A percentile compares a stretch with the other conserved stretches of the same genome.
phyloP scores from a whole-genome alignment of 2,113 vertebrate genomes.

The Orycteropus afer region DNA sequence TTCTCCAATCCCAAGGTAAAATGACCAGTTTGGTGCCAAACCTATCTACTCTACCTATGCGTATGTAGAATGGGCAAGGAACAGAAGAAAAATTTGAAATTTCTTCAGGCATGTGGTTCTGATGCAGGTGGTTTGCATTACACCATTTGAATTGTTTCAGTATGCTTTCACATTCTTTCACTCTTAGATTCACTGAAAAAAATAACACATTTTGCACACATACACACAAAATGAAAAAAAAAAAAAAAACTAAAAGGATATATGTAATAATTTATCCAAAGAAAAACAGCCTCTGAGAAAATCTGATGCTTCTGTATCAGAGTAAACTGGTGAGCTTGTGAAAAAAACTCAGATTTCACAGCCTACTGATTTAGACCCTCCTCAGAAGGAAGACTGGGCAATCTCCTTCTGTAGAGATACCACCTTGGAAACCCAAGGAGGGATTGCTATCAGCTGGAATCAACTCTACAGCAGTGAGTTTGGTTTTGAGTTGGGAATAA shows the following conservation, averaged over 20 bases:
- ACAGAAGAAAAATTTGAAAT: neutral
- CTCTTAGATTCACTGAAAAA: neutral
- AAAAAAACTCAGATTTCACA: neutral
- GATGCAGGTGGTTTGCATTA: accelerated
- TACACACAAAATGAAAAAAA: neutral
- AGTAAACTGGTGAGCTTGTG: neutral
- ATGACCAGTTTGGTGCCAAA: neutral
- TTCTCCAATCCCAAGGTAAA: neutral
- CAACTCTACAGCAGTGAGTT: no score
- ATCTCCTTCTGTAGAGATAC: no score
- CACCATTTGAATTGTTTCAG: neutral
- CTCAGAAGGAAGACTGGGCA: no score
- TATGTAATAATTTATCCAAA: neutral
- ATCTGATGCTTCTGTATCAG: neutral
- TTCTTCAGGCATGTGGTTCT: neutral
- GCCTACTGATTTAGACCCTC: no score
- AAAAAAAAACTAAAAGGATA: no score
- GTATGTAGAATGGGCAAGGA: neutral
- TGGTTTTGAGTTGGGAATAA: no score
- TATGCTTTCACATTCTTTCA: neutral
- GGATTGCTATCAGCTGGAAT: neutral
- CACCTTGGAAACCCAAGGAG: no score
- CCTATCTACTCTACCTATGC: no score
- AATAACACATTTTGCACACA: neutral
- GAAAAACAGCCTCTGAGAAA: neutral